Base-by-base conservation (phyloP, 1,140 invertebrate genomes). In the Bombus confusus region DNA sequence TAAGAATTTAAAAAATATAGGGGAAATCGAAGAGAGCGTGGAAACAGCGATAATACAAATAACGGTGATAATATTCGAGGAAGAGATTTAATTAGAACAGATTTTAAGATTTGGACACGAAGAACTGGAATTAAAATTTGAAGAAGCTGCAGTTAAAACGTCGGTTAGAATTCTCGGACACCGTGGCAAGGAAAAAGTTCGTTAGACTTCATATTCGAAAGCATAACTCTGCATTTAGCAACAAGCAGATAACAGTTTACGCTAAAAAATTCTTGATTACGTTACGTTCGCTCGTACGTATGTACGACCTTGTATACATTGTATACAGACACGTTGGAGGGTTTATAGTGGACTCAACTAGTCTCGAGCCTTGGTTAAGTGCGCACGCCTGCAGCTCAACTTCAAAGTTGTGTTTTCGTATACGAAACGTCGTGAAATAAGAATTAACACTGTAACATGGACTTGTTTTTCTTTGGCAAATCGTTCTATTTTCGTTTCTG, bases 221-320 rank as follows among this genome's bases (percentile, higher is more conserved):
- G 41, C 72, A 31, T 22, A 34, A 25, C 18, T 75, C 22, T 75
- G 6, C 25, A 18, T 64, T 39, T 64, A 41, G 75, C 57, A 39
- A n/a, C 47, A n/a, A 25, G 34, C 18, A 12, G 15, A n/a, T 15
- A n/a, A 62, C 31, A 15, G 25, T 80, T 80, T 69, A n/a, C 28
- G 43, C 37, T 34, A n/a, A 80, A 80, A 80, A 80, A 34, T 37
- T 80, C 34, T 80, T 37, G 41, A 69, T 80, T 69, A 69, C 43
- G 43, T 80, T 77, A 76, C 37, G 15, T 77, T 31, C 18, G 13
- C 22, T n/a, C n/a, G n/a, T 37, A 64, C 28, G 28, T n/a, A 64
- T 41, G 13, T 3, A 13, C 25, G 64, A 12, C 78, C 64, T 69
- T 80, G 78, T 69, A 12, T 13, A 52, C 34, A 69, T 52, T 52